phyloP scores from a whole-genome alignment of 2,797 vertebrate genomes.

The Rhinoraja longicauda region DNA sequence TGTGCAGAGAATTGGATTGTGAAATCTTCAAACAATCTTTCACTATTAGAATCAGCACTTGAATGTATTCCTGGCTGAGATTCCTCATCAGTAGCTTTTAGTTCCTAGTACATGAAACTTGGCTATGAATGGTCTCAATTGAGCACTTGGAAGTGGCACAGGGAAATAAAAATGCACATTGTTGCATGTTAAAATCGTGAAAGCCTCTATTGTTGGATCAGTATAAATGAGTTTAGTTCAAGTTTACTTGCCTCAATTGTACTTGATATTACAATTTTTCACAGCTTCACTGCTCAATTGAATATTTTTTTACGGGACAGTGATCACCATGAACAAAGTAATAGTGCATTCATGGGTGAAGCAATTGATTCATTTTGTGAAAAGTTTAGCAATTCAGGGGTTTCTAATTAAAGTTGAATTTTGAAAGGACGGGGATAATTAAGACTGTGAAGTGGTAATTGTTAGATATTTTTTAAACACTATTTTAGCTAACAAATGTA shows the following conservation, averaged over 20 bases:
- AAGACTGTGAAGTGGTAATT: not conserved
- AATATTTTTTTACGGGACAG: not conserved
- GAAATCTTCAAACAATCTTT: not conserved
- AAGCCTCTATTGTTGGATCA: not conserved
- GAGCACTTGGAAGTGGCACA: not conserved
- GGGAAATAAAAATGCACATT: not conserved
- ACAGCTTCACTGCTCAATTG: not conserved
- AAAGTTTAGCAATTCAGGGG: not conserved
- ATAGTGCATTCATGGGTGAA: not conserved
- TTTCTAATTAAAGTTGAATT: not conserved
- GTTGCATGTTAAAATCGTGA: not conserved
- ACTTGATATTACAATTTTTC: conserved; percentile 3
- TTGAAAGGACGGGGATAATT: not conserved
- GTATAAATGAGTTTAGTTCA: not conserved
- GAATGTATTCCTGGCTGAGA: not conserved
- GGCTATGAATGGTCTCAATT: not conserved
- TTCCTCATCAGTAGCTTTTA: not conserved
- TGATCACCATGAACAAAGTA: not conserved
- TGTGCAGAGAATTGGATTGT: not conserved
- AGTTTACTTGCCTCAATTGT: not conserved
- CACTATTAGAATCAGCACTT: not conserved
- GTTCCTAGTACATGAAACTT: not conserved
- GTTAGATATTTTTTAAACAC: conserved; percentile 1
- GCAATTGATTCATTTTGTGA: not conserved
- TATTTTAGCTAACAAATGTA: not conserved